Evolutionary conservation across 2,888 invertebrate species (phyloP).

Genomic region (Ormyrus nitidulus): DNA sequence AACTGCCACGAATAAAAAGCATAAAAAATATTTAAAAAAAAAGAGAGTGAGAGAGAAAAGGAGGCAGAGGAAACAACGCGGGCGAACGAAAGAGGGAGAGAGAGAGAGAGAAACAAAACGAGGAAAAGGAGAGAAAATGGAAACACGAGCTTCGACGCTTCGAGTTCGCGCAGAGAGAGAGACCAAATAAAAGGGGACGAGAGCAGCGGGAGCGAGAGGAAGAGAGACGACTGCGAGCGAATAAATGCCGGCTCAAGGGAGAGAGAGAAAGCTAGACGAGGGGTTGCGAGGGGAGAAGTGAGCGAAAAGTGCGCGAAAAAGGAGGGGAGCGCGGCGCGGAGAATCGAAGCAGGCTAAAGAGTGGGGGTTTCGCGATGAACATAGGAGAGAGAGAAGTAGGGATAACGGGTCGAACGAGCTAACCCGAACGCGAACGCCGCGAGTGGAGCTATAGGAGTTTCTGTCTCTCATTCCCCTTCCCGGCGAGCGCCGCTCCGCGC

Average conservation of each 20-base stretch:
- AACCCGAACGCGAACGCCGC: slow-evolving; percentile 69
- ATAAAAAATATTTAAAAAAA: slow-evolving; percentile 6
- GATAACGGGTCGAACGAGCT: slow-evolving; percentile 75
- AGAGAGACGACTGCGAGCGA: slow-evolving; percentile 52
- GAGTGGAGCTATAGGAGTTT: slow-evolving; percentile 36
- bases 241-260: slow-evolving; percentile 11
- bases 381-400: slow-evolving; percentile 42
- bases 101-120: slow-evolving; percentile 5
- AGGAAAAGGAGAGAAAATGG: slow-evolving; percentile 47
- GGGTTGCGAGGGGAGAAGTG: slow-evolving; percentile 59
- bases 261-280: not conserved
- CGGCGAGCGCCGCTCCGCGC: not conserved
- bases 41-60: not conserved
- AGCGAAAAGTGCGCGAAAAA: slow-evolving; percentile 58
- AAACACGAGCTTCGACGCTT: slow-evolving; percentile 11
- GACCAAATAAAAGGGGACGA: slow-evolving; percentile 31
- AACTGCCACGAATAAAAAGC: slow-evolving; percentile 49
- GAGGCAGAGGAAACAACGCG: not conserved
- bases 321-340: not conserved
- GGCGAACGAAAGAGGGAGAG: not conserved
- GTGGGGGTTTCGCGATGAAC: not conserved
- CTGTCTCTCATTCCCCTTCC: slow-evolving; percentile 17
- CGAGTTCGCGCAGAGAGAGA: slow-evolving; percentile 32
- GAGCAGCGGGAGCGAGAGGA: not conserved
- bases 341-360: slow-evolving; percentile 15